These are phyloP conservation scores for Acanthochromis polyacanthus DNA, from an alignment of 2,113 vertebrate species.

Conservation along the genomic window DNA sequence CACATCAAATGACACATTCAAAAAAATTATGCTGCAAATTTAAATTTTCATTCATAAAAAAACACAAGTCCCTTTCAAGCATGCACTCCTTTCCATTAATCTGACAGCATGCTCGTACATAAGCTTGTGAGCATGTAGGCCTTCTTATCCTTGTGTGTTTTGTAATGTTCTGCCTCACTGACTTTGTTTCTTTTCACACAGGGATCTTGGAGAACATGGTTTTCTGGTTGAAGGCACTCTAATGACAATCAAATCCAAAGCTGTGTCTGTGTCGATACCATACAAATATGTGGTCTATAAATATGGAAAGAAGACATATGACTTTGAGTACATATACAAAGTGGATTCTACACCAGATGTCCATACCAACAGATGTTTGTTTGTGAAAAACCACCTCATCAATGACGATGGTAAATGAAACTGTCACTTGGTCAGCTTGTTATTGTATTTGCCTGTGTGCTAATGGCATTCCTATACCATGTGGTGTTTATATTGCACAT, in stretches of 20 bases:
- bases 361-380: constrained; percentile 80
- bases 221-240: constrained; percentile 86
- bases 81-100: too few relatives aligned
- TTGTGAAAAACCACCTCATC: constrained; percentile 68
- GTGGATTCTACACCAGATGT: constrained; percentile 8
- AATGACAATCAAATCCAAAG: constrained; percentile 43
- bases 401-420: constrained; percentile 74
- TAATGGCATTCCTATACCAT: background rate
- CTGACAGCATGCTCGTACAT: too few relatives aligned
- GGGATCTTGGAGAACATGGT: constrained; percentile 82
- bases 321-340: constrained; percentile 84
- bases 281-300: constrained; percentile 89
- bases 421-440: accelerated
- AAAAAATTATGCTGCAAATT: background rate
- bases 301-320: background rate
- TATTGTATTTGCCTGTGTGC: background rate
- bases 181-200: constrained; percentile 56
- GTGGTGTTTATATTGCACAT: background rate
- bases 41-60: too few relatives aligned
- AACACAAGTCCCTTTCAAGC: too few relatives aligned
- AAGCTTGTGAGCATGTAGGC: too few relatives aligned
- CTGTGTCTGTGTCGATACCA: constrained; percentile 66
- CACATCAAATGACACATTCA: background rate
- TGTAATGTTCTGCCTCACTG: background rate
- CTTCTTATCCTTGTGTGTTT: too few relatives aligned